phyloP scores from a whole-genome alignment of 2,113 vertebrate species.

The chimpanzee (Pan troglodytes) region DNA sequence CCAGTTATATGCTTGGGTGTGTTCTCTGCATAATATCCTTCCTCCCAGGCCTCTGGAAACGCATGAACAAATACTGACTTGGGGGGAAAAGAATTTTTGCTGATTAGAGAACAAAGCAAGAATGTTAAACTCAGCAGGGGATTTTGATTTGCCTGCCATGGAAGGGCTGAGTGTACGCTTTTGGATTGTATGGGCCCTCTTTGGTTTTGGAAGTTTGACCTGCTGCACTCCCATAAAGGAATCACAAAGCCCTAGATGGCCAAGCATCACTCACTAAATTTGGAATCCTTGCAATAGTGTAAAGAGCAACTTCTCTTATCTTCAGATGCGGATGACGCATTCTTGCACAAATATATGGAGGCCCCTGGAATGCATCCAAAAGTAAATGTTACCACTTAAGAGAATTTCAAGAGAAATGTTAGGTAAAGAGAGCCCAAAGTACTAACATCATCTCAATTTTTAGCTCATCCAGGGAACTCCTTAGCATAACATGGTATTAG shows the following conservation, averaged over 20 bases:
- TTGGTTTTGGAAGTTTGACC: neutral
- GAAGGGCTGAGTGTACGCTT: slow-evolving; percentile 19
- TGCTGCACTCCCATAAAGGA: neutral
- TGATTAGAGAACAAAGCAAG: slow-evolving; percentile 71
- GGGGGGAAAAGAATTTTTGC: slow-evolving; percentile 50
- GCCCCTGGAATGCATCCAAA: neutral
- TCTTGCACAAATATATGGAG: neutral
- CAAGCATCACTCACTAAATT: neutral
- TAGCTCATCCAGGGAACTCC: neutral
- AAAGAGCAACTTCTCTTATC: neutral
- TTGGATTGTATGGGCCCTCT: neutral
- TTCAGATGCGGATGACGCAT: neutral
- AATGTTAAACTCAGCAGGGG: slow-evolving; percentile 46
- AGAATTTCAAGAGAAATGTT: neutral
- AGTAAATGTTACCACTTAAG: neutral
- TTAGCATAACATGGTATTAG: neutral
- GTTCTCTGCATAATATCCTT: slow-evolving; percentile 68
- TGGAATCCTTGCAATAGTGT: neutral
- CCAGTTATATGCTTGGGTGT: slow-evolving; percentile 68
- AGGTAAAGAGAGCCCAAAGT: neutral
- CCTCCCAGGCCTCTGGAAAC: slow-evolving; percentile 62
- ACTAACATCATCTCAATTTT: neutral
- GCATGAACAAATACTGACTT: slow-evolving; percentile 67
- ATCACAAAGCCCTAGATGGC: neutral
- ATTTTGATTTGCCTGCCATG: neutral